Conservation (phyloP, 2,113 vertebrate species). For the Hiodon tergisus region DNA sequence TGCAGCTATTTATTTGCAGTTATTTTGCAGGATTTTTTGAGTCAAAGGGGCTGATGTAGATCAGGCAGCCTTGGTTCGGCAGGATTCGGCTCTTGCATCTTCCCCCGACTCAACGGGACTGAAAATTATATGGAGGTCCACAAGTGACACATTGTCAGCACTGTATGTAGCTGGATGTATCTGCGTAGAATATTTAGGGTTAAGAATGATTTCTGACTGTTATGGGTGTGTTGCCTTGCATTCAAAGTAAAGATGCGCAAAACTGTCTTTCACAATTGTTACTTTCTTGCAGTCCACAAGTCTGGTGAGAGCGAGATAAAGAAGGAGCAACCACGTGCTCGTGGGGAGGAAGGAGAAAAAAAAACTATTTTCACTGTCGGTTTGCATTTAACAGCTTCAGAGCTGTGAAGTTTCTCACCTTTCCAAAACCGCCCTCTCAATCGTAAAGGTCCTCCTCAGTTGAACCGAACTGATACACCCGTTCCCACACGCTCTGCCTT, state of each 20-base stretch:
- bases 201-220: constrained; percentile 42
- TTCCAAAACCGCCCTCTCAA: constrained; percentile 53
- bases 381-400: constrained; percentile 50
- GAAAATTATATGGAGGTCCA: neutral
- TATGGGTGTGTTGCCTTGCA: constrained; percentile 37
- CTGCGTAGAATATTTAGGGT: constrained; percentile 25
- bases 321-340: constrained; percentile 32
- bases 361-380: constrained; percentile 52
- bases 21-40: no score
- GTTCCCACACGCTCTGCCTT: constrained; percentile 61
- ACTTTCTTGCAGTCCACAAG: constrained; percentile 36
- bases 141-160: neutral
- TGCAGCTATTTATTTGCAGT: no score
- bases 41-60: no score
- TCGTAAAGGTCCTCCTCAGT: constrained; percentile 56
- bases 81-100: no score
- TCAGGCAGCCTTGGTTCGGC: no score
- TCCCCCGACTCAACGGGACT: neutral
- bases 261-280: constrained; percentile 31
- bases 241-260: constrained; percentile 36
- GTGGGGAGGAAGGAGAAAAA: constrained; percentile 29
- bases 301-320: constrained; percentile 23
- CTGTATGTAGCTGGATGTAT: no score
- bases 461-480: constrained; percentile 55
- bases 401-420: constrained; percentile 53